phyloP scores from a whole-genome alignment of 2,113 vertebrate species.

The Chloebia gouldiae region DNA sequence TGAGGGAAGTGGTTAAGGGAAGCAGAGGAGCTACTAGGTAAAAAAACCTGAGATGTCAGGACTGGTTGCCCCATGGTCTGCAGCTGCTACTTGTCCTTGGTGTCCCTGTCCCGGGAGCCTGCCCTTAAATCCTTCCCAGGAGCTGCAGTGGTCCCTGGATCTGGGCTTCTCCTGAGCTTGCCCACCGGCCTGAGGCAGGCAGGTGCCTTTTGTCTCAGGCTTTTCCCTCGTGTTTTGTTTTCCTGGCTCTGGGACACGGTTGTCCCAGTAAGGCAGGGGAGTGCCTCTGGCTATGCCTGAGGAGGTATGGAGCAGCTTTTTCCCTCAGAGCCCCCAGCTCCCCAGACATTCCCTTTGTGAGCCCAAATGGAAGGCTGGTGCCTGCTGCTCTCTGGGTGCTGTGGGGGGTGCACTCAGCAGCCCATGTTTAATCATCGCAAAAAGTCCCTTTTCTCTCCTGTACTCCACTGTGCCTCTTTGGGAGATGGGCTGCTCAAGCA shows the following conservation, averaged over 20 bases:
- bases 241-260: too few relatives aligned
- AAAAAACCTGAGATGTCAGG: neutral
- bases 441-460: neutral
- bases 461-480: neutral
- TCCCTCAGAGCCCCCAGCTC: neutral
- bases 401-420: rapidly evolving
- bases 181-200: rapidly evolving
- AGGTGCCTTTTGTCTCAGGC: neutral
- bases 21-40: neutral
- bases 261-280: too few relatives aligned
- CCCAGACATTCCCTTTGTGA: too few relatives aligned
- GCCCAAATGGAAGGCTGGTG: neutral
- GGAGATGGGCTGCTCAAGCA: rapidly evolving
- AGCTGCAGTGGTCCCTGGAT: rapidly evolving
- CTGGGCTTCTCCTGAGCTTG: rapidly evolving
- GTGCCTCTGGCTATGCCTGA: rapidly evolving
- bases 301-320: neutral
- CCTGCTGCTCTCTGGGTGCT: rapidly evolving
- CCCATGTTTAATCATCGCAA: rapidly evolving
- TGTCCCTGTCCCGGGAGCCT: neutral
- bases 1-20: neutral
- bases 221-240: rapidly evolving
- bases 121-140: neutral
- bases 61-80: rapidly evolving
- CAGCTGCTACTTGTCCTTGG: rapidly evolving